phyloP scores from a whole-genome alignment of 2,888 invertebrate species.

The Peribatodes rhomboidaria region DNA sequence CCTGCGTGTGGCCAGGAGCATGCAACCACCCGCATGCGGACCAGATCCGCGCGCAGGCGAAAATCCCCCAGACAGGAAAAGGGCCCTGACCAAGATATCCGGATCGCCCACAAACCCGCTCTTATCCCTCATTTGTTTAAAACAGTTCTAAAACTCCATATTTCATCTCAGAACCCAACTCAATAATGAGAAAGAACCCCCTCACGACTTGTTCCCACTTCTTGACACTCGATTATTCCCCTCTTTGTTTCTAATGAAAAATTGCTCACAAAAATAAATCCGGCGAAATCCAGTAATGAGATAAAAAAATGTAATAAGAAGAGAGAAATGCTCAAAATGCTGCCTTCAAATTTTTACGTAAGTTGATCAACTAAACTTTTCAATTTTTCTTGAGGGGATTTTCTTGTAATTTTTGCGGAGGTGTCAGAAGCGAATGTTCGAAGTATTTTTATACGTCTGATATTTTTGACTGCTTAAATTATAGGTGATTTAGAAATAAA shows the following conservation, averaged over 20 bases:
- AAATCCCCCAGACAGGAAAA: no score
- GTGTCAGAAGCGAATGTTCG: constrained; percentile 9
- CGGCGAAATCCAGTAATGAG: constrained; percentile 46
- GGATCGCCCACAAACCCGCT: no score
- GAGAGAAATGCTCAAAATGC: constrained; percentile 34
- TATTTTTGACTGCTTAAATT: constrained; percentile 2
- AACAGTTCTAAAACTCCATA: neutral
- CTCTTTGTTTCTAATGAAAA: constrained; percentile 49
- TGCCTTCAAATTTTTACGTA: constrained; percentile 32
- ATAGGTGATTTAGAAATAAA: neutral
- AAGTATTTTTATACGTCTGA: neutral
- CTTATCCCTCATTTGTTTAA: neutral
- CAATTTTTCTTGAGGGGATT: constrained; percentile 29
- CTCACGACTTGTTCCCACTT: constrained; percentile 24
- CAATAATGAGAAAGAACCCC: constrained; percentile 18
- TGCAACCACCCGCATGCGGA: no score
- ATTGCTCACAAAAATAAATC: constrained; percentile 41
- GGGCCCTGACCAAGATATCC: no score
- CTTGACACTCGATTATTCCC: constrained; percentile 37
- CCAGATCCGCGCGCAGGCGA: no score
- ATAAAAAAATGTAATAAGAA: constrained; percentile 42
- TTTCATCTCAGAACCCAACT: constrained; percentile 32
- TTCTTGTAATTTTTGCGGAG: constrained; percentile 23
- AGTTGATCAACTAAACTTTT: constrained; percentile 41
- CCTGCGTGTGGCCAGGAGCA: no score